Evolutionary conservation across 1,140 invertebrate genomes (phyloP).

Genomic region (Hypsibius dujardini): DNA sequence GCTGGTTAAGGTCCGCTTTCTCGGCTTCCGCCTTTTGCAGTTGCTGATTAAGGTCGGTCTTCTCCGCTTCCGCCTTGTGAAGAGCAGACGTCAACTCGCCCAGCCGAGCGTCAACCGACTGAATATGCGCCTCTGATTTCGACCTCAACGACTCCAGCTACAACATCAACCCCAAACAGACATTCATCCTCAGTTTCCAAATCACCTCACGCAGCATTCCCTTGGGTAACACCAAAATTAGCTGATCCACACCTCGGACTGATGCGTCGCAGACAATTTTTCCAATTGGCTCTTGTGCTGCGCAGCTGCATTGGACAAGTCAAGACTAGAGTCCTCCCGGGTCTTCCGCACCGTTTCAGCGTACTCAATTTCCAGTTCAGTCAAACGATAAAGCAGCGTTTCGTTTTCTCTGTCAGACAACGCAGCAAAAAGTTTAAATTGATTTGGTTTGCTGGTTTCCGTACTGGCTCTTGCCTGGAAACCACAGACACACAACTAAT

Average conservation of each 20-base stretch:
- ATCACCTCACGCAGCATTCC: too few relatives aligned
- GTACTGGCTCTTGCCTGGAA: too few relatives aligned
- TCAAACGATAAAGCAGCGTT: neutral
- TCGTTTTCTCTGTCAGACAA: neutral
- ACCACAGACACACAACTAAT: too few relatives aligned
- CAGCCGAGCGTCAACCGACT: neutral
- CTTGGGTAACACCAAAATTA: too few relatives aligned
- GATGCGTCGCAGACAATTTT: too few relatives aligned
- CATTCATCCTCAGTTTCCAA: too few relatives aligned
- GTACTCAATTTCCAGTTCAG: slow-evolving; percentile 1
- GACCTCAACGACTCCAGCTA: neutral
- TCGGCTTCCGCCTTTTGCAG: neutral
- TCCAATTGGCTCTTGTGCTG: neutral
- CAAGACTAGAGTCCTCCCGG: neutral
- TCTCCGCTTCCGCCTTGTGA: too few relatives aligned
- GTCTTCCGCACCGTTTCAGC: too few relatives aligned
- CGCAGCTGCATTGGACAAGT: neutral
- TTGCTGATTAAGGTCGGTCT: neutral
- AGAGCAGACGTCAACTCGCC: too few relatives aligned
- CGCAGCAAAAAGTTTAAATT: neutral
- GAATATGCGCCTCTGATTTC: neutral
- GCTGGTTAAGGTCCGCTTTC: neutral
- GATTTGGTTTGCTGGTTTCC: too few relatives aligned
- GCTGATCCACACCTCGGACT: too few relatives aligned
- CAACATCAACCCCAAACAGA: too few relatives aligned